Evolutionary conservation across 1,140 invertebrate genomes (phyloP), one percentile per base, ranked within the genome.

Genomic region (Protaetia brevitarsis): DNA sequence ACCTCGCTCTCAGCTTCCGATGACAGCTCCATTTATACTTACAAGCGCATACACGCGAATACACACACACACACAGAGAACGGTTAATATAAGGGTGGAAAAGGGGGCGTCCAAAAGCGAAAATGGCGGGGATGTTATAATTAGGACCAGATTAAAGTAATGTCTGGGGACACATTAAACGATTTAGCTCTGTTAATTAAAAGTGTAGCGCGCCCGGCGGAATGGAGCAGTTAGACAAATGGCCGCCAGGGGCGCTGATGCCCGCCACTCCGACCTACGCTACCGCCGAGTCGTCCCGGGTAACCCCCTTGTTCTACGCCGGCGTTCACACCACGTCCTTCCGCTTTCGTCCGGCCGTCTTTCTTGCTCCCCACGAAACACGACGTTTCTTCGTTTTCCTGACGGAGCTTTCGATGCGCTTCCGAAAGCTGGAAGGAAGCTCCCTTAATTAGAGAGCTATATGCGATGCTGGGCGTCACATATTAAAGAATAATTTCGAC

Each of bases 111-210:
- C n/a, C n/a, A n/a, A n/a, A n/a, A n/a, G n/a, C n/a, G n/a, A n/a
- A n/a, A n/a, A n/a, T 69, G 68, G 72, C 71, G 68, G 76, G 72
- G 76, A 74, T 73, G 75, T 77, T 77, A 78, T 79, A 79, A 79
- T 79, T 79, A 79, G 77, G 75, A 73, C 77, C 77, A 79, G 77
- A 79, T 79, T 79, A 79, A 79, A 79, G 77, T 79, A 77, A 77
- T 77, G 77, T 78, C 77, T 76, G 72, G 77, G 77, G 77, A 79
- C 75, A 75, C 77, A 79, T 79, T 79, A 79, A 79, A 75, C 77
- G 77, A 79, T 79, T 79, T 79, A 77, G 77, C 77, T 77, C 76
- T 79, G 77, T 78, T 79, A 79, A 79, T 79, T 79, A 79, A 79
- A 79, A 79, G 77, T 79, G 76, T 79, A 77, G 65, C 68, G 72